A percentile compares a stretch with the other conserved stretches of the same genome.
phyloP scores from a whole-genome alignment of 2,888 invertebrate genomes.

The Cataglyphis albicans region DNA sequence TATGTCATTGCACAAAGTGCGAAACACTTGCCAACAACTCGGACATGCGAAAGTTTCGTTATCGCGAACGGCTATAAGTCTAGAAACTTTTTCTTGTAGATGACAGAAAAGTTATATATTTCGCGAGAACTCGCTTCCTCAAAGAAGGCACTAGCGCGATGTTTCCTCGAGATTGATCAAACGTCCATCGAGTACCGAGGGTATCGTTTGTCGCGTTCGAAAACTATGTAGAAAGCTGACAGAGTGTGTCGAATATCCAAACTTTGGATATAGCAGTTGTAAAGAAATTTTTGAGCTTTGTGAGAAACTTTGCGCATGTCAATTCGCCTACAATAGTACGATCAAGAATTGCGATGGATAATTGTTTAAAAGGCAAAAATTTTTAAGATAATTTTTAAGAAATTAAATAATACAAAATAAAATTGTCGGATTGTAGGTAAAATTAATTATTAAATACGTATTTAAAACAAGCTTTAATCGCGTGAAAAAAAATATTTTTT shows the following conservation, averaged over 20 bases:
- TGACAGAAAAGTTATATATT: constrained; percentile 48
- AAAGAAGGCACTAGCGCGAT: constrained; percentile 42
- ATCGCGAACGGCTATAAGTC: constrained; percentile 23
- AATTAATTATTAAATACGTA: background rate
- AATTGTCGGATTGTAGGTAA: background rate
- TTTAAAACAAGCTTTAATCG: background rate
- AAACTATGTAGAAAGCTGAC: constrained; percentile 69
- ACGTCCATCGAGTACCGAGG: constrained; percentile 55
- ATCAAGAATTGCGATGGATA: background rate
- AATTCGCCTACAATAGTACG: background rate
- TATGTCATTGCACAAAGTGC: constrained; percentile 32
- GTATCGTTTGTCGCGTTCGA: constrained; percentile 55
- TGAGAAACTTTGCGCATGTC: constrained; percentile 16
- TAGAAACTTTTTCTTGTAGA: constrained; percentile 29
- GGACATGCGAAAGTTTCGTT: constrained; percentile 60
- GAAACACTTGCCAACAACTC: constrained; percentile 5
- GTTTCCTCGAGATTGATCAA: constrained; percentile 68
- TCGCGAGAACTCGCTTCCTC: constrained; percentile 53
- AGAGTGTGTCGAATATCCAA: constrained; percentile 57
- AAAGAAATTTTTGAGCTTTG: constrained; percentile 18
- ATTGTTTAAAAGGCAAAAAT: background rate
- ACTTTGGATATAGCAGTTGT: constrained; percentile 27
- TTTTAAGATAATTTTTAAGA: background rate
- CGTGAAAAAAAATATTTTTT: background rate
- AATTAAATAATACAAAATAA: constrained; percentile 4